Base-by-base conservation (phyloP, 2,797 vertebrate species). In the Gorsachius magnificus region DNA sequence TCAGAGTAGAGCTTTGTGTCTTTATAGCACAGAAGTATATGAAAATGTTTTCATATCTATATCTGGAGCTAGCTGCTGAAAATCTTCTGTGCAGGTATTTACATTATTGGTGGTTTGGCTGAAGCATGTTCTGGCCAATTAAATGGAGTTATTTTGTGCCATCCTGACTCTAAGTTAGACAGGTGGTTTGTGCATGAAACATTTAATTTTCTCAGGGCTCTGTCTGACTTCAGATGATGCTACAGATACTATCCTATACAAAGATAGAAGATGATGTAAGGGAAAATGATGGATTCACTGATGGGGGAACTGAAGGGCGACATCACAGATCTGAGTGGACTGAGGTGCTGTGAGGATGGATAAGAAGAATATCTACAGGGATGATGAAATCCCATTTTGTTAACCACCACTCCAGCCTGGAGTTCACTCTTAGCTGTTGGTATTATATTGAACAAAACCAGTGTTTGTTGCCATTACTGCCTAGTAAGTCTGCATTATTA, bases 91-190 rank as follows among this genome's bases (percentile, higher is more conserved):
- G 58, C 74, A 86, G 72, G 24, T 96, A 80, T 95, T 96, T 95
- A 75, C 10, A 17, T 87, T 83, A 63, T 80, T 58, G 60, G 64
- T 78, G 69, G 89, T 95, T 94, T 97, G 91, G 93, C 92, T 94
- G 91, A 97, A 87, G 68, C 78, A 60, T 64, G 26, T 68, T 69
- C 96, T 86, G 85, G 48, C 64, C 89, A 89, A 94, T 90, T 95
- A 87, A 91, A 86, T 36, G 3, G n/a, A 89, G 80, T 88, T 87
- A 63, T 53, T 97, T 95, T 71, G 66, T 86, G 83, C 68, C 1
- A 2, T 81, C 68, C 21, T 96, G 87, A 92, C 83, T 94, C 72
- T 92, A 83, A 60, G 72, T 84, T 93, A 90, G 85, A 86, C 71
- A 88, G 89, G 93, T 87, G 81, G 71, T 84, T 96, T 96, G 45